Base-by-base conservation (phyloP, 92 coral and sea anemone genomes). In the Heliopora coerulea region DNA sequence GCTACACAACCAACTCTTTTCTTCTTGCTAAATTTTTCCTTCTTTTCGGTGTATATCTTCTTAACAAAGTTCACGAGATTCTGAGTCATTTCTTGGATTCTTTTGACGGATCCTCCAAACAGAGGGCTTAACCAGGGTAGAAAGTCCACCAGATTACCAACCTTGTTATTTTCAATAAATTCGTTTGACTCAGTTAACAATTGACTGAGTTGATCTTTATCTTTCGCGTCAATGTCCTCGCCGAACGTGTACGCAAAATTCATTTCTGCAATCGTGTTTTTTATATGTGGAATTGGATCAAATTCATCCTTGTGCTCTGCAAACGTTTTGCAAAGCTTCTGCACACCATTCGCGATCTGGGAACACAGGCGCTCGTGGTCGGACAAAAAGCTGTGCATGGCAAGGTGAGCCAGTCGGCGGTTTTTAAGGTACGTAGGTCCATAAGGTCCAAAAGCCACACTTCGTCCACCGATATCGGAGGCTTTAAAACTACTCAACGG, bases 41-140 rank as follows among this genome's bases (percentile, higher is more conserved):
- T 83, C 24, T 72, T 79, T 69, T 72, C 56, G 11, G 59, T 63
- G 81, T 87, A 86, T n/a, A 93, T 37, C 79, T 81, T 89, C 62
- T 42, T 82, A 50, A 92, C 92, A 62, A 89, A 89, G 25, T 37
- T 67, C 27, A 83, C 73, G 30, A 93, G 83, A 59, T 85, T 79
- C 31, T 86, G 84, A 2, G 87, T 88, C n/a, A 96, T 65, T 21
- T 80, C 86, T 54, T 87, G 88, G 18, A 93, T 73, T 64, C 83
- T 84, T 40, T 85, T 52, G 46, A 89, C 85, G 54, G 86, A 88
- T 59, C 80, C 79, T 79, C 79, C 75, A 59, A 89, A 86, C 14
- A 89, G 83, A 29, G 80, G 79, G 34, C 86, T 85, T 70, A 89
- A 80, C 98, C 98, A 93, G 8, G 98, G 98, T 90, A 93, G 84